phyloP scores from a whole-genome alignment of 2,797 vertebrate genomes.

The Champsocephalus esox region DNA sequence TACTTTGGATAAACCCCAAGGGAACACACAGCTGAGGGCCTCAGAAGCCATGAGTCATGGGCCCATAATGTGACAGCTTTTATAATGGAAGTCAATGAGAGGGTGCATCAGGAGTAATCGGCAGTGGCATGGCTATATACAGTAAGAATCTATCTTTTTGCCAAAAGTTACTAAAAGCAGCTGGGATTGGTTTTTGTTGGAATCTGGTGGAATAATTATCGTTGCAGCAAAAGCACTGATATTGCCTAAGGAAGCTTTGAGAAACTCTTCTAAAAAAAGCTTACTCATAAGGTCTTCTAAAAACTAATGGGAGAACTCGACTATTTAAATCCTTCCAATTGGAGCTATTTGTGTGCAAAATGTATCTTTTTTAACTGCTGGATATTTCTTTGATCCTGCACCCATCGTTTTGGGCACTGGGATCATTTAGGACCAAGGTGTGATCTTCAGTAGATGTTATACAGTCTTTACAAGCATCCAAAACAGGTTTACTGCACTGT shows the following conservation, averaged over 20 bases:
- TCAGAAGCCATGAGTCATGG: conserved; percentile 74
- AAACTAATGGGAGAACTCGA: not conserved
- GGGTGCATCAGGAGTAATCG: conserved; percentile 74
- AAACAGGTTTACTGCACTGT: conserved; percentile 48
- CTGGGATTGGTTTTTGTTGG: conserved; percentile 24
- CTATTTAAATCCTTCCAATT: too few species aligned
- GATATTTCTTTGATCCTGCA: too few species aligned
- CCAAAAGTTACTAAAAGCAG: conserved; percentile 23
- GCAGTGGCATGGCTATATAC: conserved; percentile 62
- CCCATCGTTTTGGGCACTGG: too few species aligned
- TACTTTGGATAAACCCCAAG: conserved; percentile 81
- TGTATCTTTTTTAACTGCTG: too few species aligned
- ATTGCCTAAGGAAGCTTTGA: not conserved
- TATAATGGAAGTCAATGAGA: conserved; percentile 81
- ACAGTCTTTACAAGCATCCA: conserved; percentile 37
- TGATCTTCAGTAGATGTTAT: conserved; percentile 21
- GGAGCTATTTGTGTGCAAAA: too few species aligned
- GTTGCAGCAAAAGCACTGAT: not conserved
- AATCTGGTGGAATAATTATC: conserved; percentile 37
- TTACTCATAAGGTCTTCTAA: not conserved
- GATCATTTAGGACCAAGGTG: conserved; percentile 7
- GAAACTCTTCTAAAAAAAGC: not conserved
- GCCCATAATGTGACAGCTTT: conserved; percentile 73
- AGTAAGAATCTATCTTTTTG: conserved; percentile 33
- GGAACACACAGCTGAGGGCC: conserved; percentile 64